Percentiles rank a stretch among this genome's conserved stretches.
Conservation (phyloP, 2,888 invertebrate species). For the Noctua janthina region DNA sequence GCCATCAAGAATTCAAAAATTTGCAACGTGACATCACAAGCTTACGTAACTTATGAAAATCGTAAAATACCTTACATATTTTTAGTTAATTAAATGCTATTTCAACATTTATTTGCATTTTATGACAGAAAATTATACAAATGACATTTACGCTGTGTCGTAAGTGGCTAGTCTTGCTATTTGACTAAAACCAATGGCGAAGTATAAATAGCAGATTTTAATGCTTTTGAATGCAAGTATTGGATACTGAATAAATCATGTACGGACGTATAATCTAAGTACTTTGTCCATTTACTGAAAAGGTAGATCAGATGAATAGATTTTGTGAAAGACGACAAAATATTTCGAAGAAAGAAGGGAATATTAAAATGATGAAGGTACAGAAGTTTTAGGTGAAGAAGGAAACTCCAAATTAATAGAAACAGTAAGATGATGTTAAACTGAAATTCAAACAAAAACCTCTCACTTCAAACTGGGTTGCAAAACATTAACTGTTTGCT, state of each 20-base stretch:
- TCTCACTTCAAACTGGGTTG: background rate
- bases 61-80: constrained; percentile 30
- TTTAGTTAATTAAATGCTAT: constrained; percentile 36
- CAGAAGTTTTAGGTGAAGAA: background rate
- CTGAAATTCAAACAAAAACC: constrained; percentile 3
- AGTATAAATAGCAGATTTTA: constrained; percentile 10
- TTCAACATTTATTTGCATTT: constrained; percentile 45
- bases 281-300: background rate
- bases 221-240: constrained; percentile 18
- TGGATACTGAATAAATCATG: constrained; percentile 19
- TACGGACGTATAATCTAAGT: background rate
- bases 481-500: constrained; percentile 3
- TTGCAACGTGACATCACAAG: constrained; percentile 5
- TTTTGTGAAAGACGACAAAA: background rate
- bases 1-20: background rate
- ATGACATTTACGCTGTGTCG: constrained; percentile 46
- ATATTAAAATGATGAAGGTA: background rate
- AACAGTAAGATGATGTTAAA: background rate
- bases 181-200: constrained; percentile 5
- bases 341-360: background rate
- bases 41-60: constrained; percentile 19
- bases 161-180: constrained; percentile 25
- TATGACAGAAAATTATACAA: constrained; percentile 49
- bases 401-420: background rate
- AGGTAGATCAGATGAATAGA: too few relatives aligned